Evolutionary conservation across 2,797 vertebrate species (phyloP).

Genomic region (Heterohyrax brucei): DNA sequence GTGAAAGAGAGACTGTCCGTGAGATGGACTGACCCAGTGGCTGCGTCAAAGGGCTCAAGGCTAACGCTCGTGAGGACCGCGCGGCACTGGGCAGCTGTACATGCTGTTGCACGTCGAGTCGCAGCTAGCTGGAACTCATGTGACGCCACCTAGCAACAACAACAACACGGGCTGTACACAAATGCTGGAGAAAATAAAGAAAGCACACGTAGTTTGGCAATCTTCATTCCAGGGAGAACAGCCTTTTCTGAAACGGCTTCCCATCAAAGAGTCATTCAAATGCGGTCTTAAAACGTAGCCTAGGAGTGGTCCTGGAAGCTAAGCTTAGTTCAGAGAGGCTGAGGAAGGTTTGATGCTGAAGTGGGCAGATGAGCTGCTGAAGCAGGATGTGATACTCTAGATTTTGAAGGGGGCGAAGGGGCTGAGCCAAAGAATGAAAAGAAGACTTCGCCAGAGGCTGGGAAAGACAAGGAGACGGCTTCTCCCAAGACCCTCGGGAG

Average conservation of each 20-base stretch:
- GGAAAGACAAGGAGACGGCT: neutral
- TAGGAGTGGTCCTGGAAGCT: fast-evolving
- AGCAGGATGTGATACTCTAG: neutral
- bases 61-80: too few relatives aligned
- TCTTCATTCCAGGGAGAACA: fast-evolving
- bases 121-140: too few relatives aligned
- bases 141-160: too few relatives aligned
- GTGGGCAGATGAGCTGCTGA: neutral
- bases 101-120: too few relatives aligned
- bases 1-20: too few relatives aligned
- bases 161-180: neutral
- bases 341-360: neutral
- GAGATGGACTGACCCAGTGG: too few relatives aligned
- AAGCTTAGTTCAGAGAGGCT: neutral
- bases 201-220: neutral
- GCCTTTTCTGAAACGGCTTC: neutral
- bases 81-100: too few relatives aligned
- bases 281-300: neutral
- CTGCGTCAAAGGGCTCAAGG: too few relatives aligned
- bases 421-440: neutral
- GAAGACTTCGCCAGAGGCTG: neutral
- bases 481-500: neutral
- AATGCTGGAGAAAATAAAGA: neutral
- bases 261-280: neutral
- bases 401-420: neutral